phyloP scores from a whole-genome alignment of 2,888 invertebrate genomes.

The Caenorhabditis doughertyi region DNA sequence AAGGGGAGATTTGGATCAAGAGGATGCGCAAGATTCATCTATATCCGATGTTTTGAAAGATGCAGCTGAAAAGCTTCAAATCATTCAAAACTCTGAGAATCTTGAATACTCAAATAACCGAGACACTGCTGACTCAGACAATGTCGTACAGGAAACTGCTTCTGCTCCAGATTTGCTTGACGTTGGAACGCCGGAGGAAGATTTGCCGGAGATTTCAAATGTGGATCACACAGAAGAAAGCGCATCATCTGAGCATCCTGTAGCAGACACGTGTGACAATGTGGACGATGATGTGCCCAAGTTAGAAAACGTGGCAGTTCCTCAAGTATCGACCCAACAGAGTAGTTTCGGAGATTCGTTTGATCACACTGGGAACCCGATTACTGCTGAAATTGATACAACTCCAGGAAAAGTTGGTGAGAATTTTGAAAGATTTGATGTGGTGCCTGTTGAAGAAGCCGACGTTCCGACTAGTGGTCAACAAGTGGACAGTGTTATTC shows the following conservation, averaged over 20 bases:
- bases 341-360: too few relatives aligned
- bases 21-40: constrained; percentile 1
- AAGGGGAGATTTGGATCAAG: background rate
- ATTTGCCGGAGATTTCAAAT: background rate
- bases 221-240: background rate
- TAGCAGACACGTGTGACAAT: background rate
- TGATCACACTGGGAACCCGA: background rate
- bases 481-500: too few relatives aligned
- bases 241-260: background rate
- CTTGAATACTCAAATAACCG: background rate
- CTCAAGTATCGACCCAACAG: too few relatives aligned
- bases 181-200: background rate
- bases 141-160: background rate
- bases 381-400: background rate
- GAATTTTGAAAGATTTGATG: background rate
- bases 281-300: too few relatives aligned
- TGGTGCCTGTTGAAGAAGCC: background rate
- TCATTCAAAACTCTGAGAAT: constrained; percentile 6
- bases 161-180: constrained; percentile 22
- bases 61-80: constrained; percentile 22
- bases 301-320: too few relatives aligned
- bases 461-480: background rate
- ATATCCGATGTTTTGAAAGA: constrained; percentile 27
- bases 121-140: background rate
- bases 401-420: background rate